These are phyloP conservation scores for Apocrypta bakeri DNA, from an alignment of 1,140 invertebrate genomes.

Conservation along the genomic window DNA sequence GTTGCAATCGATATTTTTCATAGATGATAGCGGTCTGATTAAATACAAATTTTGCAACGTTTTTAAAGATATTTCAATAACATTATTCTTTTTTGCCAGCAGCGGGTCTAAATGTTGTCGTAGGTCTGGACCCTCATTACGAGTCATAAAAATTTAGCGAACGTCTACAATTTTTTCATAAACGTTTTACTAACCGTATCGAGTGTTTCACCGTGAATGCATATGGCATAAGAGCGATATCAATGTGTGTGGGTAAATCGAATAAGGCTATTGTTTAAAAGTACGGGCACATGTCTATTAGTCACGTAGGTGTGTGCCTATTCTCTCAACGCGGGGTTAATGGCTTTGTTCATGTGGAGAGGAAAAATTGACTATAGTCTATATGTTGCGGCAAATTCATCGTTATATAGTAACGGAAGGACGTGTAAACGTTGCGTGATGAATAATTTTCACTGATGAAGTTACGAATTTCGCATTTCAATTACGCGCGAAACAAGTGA, in stretches of 20 bases:
- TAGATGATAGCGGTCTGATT: too few relatives aligned
- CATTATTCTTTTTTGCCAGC: too few relatives aligned
- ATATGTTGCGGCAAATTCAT: not conserved
- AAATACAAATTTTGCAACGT: too few relatives aligned
- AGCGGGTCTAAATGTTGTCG: too few relatives aligned
- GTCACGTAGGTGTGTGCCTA: not conserved
- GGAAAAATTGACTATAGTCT: not conserved
- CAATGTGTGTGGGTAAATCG: not conserved
- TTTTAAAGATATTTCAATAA: too few relatives aligned
- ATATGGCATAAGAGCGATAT: not conserved
- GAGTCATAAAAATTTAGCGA: too few relatives aligned
- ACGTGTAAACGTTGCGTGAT: not conserved
- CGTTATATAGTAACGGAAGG: not conserved
- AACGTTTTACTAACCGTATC: too few relatives aligned
- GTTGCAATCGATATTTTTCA: too few relatives aligned
- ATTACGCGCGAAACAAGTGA: not conserved
- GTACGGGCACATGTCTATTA: not conserved
- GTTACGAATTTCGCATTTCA: not conserved
- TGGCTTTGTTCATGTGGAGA: not conserved
- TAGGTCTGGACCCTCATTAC: too few relatives aligned
- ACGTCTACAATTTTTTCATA: too few relatives aligned
- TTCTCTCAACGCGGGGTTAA: not conserved
- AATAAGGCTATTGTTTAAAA: not conserved
- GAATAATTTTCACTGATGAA: slow-evolving; percentile 4
- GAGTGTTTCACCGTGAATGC: not conserved